Evolutionary conservation across 2,888 invertebrate genomes (phyloP), one percentile per base, ranked within the genome.

Genomic region (Parthenolecanium corni): DNA sequence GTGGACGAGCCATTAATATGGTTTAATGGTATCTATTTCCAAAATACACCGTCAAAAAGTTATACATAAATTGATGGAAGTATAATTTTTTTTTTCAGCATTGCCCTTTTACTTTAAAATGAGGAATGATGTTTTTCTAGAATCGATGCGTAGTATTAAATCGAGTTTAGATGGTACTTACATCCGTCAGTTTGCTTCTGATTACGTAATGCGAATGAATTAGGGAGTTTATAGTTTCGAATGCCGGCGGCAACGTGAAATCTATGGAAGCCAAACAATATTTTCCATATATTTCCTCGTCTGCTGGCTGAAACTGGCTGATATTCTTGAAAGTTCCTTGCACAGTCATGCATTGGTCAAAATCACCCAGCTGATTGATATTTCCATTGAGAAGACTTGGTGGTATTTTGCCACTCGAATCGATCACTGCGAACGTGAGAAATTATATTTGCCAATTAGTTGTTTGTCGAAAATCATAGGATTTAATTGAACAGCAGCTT

Each of bases 341-440:
- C 21, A 62, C 47, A 9, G 38, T 61, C 24, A 84, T 73, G 69
- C 84, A 84, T 70, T 83, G 81, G 73, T 84, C 83, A 68, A 80
- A 83, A 72, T 84, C 83, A 0, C 84, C 84, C 54, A 80, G 80
- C 68, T 84, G 84, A 73, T 83, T 83, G 2, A 78, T 78, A 68
- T 84, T 84, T 14, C 84, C 84, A 68, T 77, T 82, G 23, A 84
- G 72, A 51, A 84, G 76, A 36, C 84, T 84, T 0, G 84, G 78
- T 0, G 84, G 80, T 16, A 81, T 76, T 72, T 84, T 84, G 2
- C 82, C 84, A 3, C 82, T 80, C 21, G 84, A 80, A 71, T 84
- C 84, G 70, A 82, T 80, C 81, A 84, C 84, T 84, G 70, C 54
- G 72, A 70, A 36, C 54, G 16, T 9, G 20, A 62, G 3, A 47